These are phyloP conservation scores for Pandemis corylana DNA, from an alignment of 2,888 invertebrate genomes.

Conservation along the genomic window DNA sequence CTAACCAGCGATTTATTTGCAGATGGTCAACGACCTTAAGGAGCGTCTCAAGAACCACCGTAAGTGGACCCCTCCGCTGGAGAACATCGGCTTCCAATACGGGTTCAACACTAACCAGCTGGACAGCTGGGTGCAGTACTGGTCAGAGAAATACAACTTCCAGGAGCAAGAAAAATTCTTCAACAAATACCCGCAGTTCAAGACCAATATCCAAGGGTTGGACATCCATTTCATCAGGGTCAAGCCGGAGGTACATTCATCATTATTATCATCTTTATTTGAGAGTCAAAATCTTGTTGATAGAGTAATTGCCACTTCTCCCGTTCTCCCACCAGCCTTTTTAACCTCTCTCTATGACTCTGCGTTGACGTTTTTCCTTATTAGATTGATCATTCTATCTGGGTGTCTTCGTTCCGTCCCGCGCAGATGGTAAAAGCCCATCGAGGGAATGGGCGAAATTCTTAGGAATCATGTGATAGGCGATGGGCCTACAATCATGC, in stretches of 20 bases:
- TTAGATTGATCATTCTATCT: no score
- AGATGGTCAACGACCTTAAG: conserved; percentile 46
- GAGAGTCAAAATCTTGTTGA: no score
- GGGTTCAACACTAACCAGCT: conserved; percentile 89
- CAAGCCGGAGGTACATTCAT: conserved; percentile 68
- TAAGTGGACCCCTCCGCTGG: conserved; percentile 75
- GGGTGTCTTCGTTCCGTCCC: no score
- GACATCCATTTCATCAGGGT: conserved; percentile 89
- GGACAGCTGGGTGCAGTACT: conserved; percentile 86
- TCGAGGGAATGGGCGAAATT: no score
- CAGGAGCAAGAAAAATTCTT: conserved; percentile 84
- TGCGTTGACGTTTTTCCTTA: no score
- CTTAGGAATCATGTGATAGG: no score
- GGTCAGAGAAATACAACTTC: conserved; percentile 87
- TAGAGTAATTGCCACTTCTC: no score
- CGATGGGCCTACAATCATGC: no score
- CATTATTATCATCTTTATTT: no score
- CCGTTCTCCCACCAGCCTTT: no score
- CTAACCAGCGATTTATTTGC: neutral
- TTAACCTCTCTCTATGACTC: no score
- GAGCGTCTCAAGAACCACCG: conserved; percentile 43
- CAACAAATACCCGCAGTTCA: conserved; percentile 88
- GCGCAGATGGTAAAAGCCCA: no score
- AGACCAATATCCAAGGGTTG: conserved; percentile 87
- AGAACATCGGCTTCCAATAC: conserved; percentile 88